Evolutionary conservation across 2,113 vertebrate genomes (phyloP).

Genomic region (Sceloporus tristichus): DNA sequence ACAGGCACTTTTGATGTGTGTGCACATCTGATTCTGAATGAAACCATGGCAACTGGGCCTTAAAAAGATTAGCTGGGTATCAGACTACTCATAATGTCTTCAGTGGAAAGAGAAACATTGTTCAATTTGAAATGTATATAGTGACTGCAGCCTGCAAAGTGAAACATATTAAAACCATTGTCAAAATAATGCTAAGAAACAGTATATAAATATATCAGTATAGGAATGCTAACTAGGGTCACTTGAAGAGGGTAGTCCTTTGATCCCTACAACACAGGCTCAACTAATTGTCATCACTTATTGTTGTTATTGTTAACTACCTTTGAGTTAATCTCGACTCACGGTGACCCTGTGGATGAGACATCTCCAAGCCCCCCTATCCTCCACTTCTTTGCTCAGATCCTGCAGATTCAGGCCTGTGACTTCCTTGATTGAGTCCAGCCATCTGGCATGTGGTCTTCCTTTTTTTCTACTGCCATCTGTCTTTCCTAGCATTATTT

Average conservation of each 20-base stretch:
- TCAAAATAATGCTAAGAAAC: not conserved
- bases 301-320: not conserved
- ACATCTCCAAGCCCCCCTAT: no score
- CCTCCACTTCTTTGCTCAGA: no score
- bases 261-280: not conserved
- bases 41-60: conserved; percentile 12
- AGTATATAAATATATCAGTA: not conserved
- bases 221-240: not conserved
- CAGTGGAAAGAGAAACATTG: not conserved
- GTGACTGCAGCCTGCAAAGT: not conserved
- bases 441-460: no score
- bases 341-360: no score
- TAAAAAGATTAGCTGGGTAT: not conserved
- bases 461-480: no score
- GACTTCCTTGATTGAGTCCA: no score
- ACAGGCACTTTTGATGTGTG: not conserved
- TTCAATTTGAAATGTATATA: not conserved
- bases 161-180: not conserved
- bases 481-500: no score
- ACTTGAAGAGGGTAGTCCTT: not conserved
- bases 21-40: conserved; percentile 1
- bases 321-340: no score
- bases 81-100: not conserved
- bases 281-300: not conserved
- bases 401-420: no score